Evolutionary conservation across 2,888 invertebrate genomes (phyloP), one percentile per base, ranked within the genome.

Genomic region (Spodoptera exigua): DNA sequence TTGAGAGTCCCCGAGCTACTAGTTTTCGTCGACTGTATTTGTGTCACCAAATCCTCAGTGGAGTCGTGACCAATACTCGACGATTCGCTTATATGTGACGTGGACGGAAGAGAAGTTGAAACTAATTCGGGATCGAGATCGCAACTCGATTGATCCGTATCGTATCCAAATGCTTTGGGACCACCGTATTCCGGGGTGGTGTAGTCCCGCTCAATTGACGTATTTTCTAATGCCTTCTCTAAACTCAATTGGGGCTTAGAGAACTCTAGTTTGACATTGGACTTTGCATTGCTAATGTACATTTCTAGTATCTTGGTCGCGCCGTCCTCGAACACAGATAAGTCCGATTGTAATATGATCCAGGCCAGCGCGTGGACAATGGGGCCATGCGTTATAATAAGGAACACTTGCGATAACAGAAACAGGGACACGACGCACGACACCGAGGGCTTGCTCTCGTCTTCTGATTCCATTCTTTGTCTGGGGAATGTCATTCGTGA

Each of bases 391-490:
- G 97, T 97, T 69, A 99, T 96, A 70, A 99, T 99, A 58, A 99
- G 95, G 93, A 99, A 99, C 45, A 99, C 98, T 95, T 99, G 97
- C 1, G 99, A 98, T 63, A 99, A 92, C 58, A 99, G 93, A 93
- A 98, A 99, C 63, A 99, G 92, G 0, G 99, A 96, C 3, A 99
- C 98, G 10, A 99, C 98, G 64, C 97, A 97, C 61, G 98, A 98
- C 0, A 98, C 97, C 65, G 97, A 96, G 3, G 96, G 96, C 87
- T 96, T 96, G 7, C 85, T 83, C 72, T 95, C 95, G 43, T 95
- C 95, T 43, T 95, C 95, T 9, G 94, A 83, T 0, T 94, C 94
- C 11, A 87, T 55, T 76, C 89, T 90, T 35, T 90, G 91, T 69
- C 89, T 85, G 1, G 87, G 82, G 60, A 86, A 93, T 12, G 82